These are phyloP conservation scores for Synanthedon andrenaeformis DNA, from an alignment of 2,888 invertebrate species.

Conservation along the genomic window DNA sequence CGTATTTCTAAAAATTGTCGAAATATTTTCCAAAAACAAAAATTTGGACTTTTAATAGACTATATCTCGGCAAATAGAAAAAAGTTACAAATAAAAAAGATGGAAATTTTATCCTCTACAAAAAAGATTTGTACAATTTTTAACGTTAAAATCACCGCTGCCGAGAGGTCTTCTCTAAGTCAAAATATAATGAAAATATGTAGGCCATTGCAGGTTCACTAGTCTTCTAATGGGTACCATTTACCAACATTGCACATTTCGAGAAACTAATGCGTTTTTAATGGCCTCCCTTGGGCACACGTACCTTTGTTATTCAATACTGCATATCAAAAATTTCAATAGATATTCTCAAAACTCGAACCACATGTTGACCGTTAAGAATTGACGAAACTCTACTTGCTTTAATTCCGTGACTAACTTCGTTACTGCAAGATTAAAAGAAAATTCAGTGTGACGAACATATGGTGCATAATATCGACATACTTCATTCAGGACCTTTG, in stretches of 20 bases:
- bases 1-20: too few species aligned
- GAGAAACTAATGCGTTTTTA: constrained; percentile 38
- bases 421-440: background rate
- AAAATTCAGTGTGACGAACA: background rate
- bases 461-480: background rate
- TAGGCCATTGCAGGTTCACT: background rate
- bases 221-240: background rate
- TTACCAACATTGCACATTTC: background rate
- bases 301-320: constrained; percentile 18
- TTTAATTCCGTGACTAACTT: background rate
- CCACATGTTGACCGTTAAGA: background rate
- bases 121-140: too few species aligned
- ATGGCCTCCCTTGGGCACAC: constrained; percentile 33
- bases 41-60: too few species aligned
- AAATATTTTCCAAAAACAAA: too few species aligned
- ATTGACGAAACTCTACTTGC: background rate
- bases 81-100: too few species aligned
- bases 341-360: background rate
- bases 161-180: too few species aligned
- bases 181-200: too few species aligned
- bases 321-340: background rate
- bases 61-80: too few species aligned
- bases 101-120: too few species aligned
- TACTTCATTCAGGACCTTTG: too few species aligned
- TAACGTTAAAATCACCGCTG: too few species aligned